Conservation (phyloP, 2,797 vertebrate species). For the Manis crassicaudata region DNA sequence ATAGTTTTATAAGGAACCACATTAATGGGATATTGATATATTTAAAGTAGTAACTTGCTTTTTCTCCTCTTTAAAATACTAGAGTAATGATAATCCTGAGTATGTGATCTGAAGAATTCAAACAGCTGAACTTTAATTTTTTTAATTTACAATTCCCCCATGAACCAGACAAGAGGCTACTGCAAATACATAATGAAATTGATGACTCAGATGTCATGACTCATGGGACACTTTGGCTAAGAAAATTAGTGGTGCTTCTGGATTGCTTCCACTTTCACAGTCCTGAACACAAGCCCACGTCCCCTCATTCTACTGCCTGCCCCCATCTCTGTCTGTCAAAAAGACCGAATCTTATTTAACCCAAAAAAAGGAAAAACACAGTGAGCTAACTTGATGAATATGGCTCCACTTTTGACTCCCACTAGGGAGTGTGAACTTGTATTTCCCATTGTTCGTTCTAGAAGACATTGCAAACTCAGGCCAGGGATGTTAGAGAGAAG, state of each 20-base stretch:
- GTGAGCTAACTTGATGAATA: conserved; percentile 32
- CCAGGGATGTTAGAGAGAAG: neutral
- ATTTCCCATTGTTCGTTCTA: conserved; percentile 13
- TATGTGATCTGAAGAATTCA: conserved; percentile 25
- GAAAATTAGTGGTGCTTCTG: neutral
- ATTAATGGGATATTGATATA: conserved; percentile 36
- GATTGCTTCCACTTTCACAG: neutral
- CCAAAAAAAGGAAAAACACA: conserved; percentile 23
- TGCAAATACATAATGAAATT: neutral
- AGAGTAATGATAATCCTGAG: neutral
- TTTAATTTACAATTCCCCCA: neutral
- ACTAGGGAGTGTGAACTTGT: neutral
- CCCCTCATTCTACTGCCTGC: neutral
- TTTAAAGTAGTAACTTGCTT: conserved; percentile 36
- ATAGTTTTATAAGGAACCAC: conserved; percentile 36
- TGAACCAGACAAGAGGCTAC: neutral
- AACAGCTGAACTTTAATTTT: conserved; percentile 24
- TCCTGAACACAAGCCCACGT: neutral
- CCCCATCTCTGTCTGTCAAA: neutral
- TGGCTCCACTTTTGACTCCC: conserved; percentile 36
- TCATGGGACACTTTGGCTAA: neutral
- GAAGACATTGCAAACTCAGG: neutral
- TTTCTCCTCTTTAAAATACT: conserved; percentile 32
- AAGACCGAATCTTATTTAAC: conserved; percentile 39
- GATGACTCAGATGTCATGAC: neutral